phyloP scores from a whole-genome alignment of 2,113 vertebrate genomes.

The Apteryx mantelli region DNA sequence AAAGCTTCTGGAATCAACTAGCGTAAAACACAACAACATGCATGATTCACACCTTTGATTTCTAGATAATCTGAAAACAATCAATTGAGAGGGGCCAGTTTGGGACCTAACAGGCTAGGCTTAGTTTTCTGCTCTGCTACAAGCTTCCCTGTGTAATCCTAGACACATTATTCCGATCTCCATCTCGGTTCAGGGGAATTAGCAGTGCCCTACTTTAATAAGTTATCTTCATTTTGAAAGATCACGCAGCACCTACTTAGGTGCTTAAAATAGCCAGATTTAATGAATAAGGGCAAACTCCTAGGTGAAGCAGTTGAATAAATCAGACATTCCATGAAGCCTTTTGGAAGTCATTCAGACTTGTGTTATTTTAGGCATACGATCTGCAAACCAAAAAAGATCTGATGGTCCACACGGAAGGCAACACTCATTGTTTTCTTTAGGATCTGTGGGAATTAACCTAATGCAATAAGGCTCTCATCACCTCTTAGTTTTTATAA shows the following conservation, averaged over 20 bases:
- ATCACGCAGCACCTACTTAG: not conserved
- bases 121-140: not conserved
- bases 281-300: not conserved
- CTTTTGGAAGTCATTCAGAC: not conserved
- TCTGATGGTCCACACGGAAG: accelerated
- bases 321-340: not conserved
- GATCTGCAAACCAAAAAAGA: not conserved
- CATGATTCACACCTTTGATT: not conserved
- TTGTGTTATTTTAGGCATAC: not conserved
- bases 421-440: not conserved
- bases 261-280: not conserved
- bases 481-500: not conserved
- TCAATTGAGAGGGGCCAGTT: not conserved
- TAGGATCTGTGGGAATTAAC: not conserved
- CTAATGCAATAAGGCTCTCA: not conserved
- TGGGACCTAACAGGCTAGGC: not conserved
- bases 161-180: not conserved
- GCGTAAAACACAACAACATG: accelerated
- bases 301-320: not conserved
- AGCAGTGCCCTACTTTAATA: not conserved
- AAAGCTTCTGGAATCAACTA: not conserved
- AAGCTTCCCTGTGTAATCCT: not conserved
- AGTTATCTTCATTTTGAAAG: not conserved
- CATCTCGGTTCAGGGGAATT: not conserved
- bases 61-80: not conserved